A percentile compares a stretch with the other conserved stretches of the same genome.
phyloP scores from a whole-genome alignment of 2,888 invertebrate species.

The Apodemia mormo region DNA sequence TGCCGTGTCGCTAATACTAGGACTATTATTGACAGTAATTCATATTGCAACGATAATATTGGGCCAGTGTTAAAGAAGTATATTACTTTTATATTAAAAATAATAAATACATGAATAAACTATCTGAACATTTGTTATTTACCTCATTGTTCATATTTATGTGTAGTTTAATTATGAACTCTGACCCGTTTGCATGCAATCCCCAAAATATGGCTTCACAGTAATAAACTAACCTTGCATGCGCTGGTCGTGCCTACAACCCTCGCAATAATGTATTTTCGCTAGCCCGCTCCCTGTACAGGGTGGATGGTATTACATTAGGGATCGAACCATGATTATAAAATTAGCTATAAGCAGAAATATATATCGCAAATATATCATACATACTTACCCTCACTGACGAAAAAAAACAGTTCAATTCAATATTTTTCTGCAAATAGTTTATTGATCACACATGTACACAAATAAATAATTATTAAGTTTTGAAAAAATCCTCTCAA shows the following conservation, averaged over 20 bases:
- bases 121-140: not conserved
- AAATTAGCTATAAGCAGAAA: constrained; percentile 3
- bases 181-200: constrained; percentile 38
- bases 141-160: not conserved
- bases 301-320: constrained; percentile 30
- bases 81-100: not conserved
- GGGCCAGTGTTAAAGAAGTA: too few species aligned
- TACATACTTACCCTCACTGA: not conserved
- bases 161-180: constrained; percentile 20
- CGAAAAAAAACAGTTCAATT: constrained; percentile 2
- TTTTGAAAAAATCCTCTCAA: not conserved
- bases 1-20: not conserved
- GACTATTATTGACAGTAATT: not conserved
- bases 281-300: constrained; percentile 43
- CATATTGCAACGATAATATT: too few species aligned
- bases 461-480: not conserved
- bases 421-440: constrained; percentile 1
- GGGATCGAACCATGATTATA: not conserved
- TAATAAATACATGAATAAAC: not conserved
- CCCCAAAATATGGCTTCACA: constrained; percentile 55
- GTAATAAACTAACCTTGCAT: constrained; percentile 53
- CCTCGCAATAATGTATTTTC: constrained; percentile 58
- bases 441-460: constrained; percentile 17
- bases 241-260: constrained; percentile 49
- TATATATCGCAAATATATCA: not conserved